Evolutionary conservation across 2,888 invertebrate species (phyloP), one percentile per base, ranked within the genome.

Genomic region (Marasmarcha lunaedactyla): DNA sequence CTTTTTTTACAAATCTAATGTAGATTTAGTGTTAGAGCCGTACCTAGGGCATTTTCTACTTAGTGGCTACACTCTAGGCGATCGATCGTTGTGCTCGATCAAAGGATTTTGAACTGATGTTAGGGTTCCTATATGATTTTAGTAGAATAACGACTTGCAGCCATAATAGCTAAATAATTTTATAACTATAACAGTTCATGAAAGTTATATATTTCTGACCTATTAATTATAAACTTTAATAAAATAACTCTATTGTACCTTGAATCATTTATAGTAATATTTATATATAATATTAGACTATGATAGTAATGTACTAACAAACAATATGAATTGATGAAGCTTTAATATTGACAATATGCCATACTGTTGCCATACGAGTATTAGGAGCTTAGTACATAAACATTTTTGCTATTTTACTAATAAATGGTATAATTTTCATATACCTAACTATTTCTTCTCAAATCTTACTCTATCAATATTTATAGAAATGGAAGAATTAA

Each of bases 101-200:
- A n/a, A 36, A 52, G 57, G 74, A 76, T 78, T 74, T 63, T 66
- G 77, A 66, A 81, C 79, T 81, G 79, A 79, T 57, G 59, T 60
- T 59, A 64, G 62, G 68, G 79, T 81, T 79, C 79, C 79, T 79
- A 79, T 78, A 67, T 71, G 67, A 71, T 63, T 67, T 66, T 68
- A 68, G 63, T 63, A 55, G 56, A 63, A 57, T 50, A 52, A 55
- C 7, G 20, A 20, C 20, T 5, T 20, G 20, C 20, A 20, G 54
- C 48, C 59, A 51, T 54, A 50, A 44, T 47, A 42, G 55, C n/a
- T n/a, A n/a, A 20, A 20, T 20, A 20, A 5, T 20, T 20, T 20
- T 20, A 20, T 20, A 20, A 20, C 20, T 20, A 20, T 20, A 20
- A 20, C 20, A 20, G 7, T 20, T 3, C 7, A 20, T 3, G 6